Evolutionary conservation across 2,113 vertebrate genomes (phyloP), one percentile per base, ranked within the genome.

Genomic region (Colossoma macropomum): DNA sequence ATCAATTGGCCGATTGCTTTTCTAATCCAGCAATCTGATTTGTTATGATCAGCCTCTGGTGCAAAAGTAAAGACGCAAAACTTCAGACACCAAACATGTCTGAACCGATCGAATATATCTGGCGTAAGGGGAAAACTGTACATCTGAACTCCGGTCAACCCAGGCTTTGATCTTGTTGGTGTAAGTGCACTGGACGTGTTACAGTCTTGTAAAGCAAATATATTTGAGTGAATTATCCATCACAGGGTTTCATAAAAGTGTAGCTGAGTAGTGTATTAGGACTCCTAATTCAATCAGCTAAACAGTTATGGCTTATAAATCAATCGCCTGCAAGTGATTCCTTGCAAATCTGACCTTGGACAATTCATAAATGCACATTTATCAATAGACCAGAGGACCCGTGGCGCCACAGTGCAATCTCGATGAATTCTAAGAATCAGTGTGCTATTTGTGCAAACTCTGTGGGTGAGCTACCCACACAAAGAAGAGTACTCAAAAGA

Each of bases 391-490:
- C 13, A 54, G n/a, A 74, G 38, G 45, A 34, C 66, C 59, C 72
- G 65, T 41, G 27, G 17, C 76, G 21, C 52, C 50, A 60, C n/a
- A 30, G 41, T 78, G 71, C 45, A 74, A 11, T 65, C 25, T 38
- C n/a, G 71, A 50, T 77, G 25, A 48, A 69, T 23, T 52, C 6
- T 65, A 81, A 28, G 21, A 48, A 83, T 83, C 60, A 62, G 63
- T 52, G 25, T 52, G 62, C 54, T 48, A 82, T 82, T 82, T 69
- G 52, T 41, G 50, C 52, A 28, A 28, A 74, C 48, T 27, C 60
- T n/a, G 71, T 76, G 81, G 74, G 41, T 79, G 77, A 79, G 16
- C 72, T 48, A 60, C 80, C 80, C 76, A 86, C 80, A 74, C 70
- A 62, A 30, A 38, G n/a, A 19, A 9, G 54, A 59, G 59, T 6